phyloP scores from a whole-genome alignment of 2,888 invertebrate species.

The Autographa gamma region DNA sequence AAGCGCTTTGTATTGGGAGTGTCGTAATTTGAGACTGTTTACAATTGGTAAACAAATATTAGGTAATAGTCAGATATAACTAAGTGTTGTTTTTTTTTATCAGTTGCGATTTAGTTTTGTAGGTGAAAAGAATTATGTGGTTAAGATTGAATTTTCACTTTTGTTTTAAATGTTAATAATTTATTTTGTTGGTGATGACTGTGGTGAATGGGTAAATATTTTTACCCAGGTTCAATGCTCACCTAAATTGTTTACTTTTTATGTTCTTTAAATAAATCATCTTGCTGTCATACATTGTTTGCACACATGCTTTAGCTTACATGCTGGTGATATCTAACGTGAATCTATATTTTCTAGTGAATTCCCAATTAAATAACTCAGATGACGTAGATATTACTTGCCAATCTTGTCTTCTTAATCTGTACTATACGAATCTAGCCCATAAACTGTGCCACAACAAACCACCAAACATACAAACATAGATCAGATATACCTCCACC shows the following conservation, averaged over 20 bases:
- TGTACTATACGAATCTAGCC: neutral
- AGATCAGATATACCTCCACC: neutral
- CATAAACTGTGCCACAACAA: neutral
- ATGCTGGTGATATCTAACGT: no score
- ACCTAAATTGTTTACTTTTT: no score
- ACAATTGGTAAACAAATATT: neutral
- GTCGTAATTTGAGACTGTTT: neutral
- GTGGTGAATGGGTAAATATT: no score
- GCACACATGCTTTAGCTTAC: no score
- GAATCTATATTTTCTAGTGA: no score
- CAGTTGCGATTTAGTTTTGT: neutral
- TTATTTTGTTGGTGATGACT: no score
- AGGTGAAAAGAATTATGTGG: constrained; percentile 2
- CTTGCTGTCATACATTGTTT: no score
- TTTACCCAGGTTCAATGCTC: no score
- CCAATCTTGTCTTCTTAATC: neutral
- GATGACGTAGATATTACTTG: neutral
- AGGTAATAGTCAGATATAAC: constrained; percentile 1
- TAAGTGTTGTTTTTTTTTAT: neutral
- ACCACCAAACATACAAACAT: neutral
- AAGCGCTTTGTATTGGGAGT: neutral
- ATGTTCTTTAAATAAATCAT: no score
- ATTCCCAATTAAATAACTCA: no score
- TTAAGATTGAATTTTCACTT: neutral
- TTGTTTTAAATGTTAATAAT: no score